Base-by-base conservation (phyloP, 2,888 invertebrate species). In the Zygogramma bicolorata region DNA sequence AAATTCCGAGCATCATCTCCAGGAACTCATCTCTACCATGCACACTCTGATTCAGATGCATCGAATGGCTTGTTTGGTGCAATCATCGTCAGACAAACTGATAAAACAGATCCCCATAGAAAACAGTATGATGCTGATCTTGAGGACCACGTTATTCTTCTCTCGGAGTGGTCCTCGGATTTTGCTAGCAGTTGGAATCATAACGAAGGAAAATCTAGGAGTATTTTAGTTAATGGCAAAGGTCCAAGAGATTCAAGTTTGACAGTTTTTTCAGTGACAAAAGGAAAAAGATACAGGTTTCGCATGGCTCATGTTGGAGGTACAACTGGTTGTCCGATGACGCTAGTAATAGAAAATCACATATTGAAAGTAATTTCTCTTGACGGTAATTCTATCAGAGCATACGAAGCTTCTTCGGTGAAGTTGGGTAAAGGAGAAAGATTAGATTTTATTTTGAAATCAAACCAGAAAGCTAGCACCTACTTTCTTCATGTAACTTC, bases 1-100 rank as follows among this genome's bases (percentile, higher is more conserved):
- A 91, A 91, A 73, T 94, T 94, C 81, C 88, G 91, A 53, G 93
- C 93, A 0, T 89, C 91, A 0, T 85, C 89, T 0, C 89, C 92
- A 0, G 94, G 94, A 18, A 93, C 93, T 0, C 93, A 92, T 85
- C 91, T 93, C 79, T 94, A 93, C 87, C 93, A 94, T 76, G 91
- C 93, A 20, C 92, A 93, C 86, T 93, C 89, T 69, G 93, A 93
- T 22, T 90, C 91, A 0, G 92, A 93, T 76, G 88, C 92, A 10
- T 89, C 91, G 0, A 92, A 93, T 74, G 93, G 93, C 1, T 87
- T 93, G 20, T 92, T 92, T 63, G 94, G 94, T 2, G 91, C 93
- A 0, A 88, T 94, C 59, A 89, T 94, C 13, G 93, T 94, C 0
- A 88, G 93, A 10, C 91, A 92, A 82, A 90, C 93, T 0, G 89